A percentile compares a stretch with the other conserved stretches of the same genome.
These are phyloP conservation scores for Meloidogyne hapla DNA, from an alignment of 1,140 invertebrate species.

Conservation along the genomic window DNA sequence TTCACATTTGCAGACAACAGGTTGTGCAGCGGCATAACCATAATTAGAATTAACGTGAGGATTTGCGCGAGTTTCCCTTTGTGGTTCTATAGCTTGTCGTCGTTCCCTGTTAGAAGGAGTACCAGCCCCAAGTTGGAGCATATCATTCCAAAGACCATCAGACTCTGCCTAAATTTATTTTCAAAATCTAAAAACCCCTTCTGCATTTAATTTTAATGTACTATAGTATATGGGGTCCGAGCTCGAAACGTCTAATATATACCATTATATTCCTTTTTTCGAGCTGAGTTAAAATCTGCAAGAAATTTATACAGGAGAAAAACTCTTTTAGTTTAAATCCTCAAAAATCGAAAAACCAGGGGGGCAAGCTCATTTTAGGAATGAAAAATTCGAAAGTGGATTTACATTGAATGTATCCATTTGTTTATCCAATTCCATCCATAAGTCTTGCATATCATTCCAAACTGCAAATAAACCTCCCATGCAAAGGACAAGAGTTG, in stretches of 20 bases:
- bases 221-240: no score
- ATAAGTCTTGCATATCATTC: slow-evolving; percentile 55
- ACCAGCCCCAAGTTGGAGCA: slow-evolving; percentile 43
- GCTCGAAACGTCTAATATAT: no score
- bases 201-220: no score
- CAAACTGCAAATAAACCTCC: slow-evolving; percentile 51
- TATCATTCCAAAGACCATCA: slow-evolving; percentile 43
- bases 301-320: no score
- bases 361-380: no score
- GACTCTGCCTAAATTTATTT: slow-evolving; percentile 40
- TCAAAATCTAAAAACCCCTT: not conserved
- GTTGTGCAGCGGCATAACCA: slow-evolving; percentile 1
- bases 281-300: no score
- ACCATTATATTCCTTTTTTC: no score
- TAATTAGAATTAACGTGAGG: not conserved
- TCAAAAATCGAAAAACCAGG: no score
- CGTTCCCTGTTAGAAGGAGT: slow-evolving; percentile 40
- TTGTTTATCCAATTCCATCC: slow-evolving; percentile 54
- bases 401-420: slow-evolving; percentile 40
- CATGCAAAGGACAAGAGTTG: slow-evolving; percentile 54
- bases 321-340: no score
- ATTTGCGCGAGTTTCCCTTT: not conserved
- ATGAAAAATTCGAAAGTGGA: not conserved
- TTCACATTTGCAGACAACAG: not conserved
- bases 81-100: slow-evolving; percentile 37